Conservation (phyloP, 30 jellyfish, hydroid and myxozoan species). For the Turritopsis dohrnii region DNA sequence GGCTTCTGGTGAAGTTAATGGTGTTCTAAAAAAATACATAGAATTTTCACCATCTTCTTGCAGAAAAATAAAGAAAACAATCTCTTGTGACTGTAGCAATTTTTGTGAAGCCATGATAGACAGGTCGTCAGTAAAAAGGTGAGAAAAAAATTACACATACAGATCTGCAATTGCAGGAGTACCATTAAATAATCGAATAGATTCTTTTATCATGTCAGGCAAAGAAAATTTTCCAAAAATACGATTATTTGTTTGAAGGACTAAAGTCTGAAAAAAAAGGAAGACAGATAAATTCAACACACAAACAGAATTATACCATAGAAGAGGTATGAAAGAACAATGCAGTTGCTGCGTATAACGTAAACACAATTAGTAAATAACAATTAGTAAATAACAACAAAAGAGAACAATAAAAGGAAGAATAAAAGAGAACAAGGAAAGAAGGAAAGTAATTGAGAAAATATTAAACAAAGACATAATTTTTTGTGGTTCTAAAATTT, state of each 20-base stretch:
- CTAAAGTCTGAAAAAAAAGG: constrained; percentile 36
- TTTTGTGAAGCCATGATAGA: not conserved
- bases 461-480: too few relatives aligned
- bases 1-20: constrained; percentile 59
- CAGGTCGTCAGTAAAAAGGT: not conserved
- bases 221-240: constrained; percentile 65
- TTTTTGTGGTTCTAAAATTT: too few relatives aligned
- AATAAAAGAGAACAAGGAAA: too few relatives aligned
- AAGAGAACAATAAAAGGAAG: too few relatives aligned
- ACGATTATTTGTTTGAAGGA: constrained; percentile 44
- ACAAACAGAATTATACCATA: not conserved
- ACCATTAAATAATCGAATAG: constrained; percentile 58
- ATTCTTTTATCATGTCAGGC: constrained; percentile 69
- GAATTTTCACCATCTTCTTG: not conserved
- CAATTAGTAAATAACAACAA: too few relatives aligned
- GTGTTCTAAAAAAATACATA: constrained; percentile 33
- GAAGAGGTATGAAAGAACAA: not conserved
- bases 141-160: constrained; percentile 27
- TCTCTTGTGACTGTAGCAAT: not conserved
- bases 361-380: not conserved
- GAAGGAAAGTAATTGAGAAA: too few relatives aligned
- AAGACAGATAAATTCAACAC: not conserved
- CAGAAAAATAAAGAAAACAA: not conserved
- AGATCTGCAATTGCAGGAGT: constrained; percentile 86
- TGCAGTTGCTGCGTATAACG: not conserved